Conservation (phyloP, 2,888 invertebrate genomes). For the Ferdinandea cuprea region DNA sequence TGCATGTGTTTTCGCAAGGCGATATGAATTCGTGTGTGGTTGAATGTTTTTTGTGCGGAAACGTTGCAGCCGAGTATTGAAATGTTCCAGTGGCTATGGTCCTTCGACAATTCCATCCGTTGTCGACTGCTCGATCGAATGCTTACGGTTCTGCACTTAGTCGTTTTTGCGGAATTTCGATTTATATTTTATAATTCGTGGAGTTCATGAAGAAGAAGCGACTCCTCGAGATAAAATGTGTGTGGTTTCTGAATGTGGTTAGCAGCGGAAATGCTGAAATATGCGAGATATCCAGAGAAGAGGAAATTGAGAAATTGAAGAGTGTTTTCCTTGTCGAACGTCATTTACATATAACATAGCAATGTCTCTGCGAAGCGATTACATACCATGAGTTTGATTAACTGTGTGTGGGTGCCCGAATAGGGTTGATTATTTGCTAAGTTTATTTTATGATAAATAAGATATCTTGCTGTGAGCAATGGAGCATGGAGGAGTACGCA, state of each 20-base stretch:
- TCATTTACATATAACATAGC: conserved; percentile 51
- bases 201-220: conserved; percentile 5
- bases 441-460: conserved; percentile 15
- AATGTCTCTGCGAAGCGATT: conserved; percentile 43
- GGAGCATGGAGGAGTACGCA: neutral
- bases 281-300: conserved; percentile 26
- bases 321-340: neutral
- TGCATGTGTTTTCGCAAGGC: neutral
- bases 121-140: conserved; percentile 21
- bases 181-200: conserved; percentile 31
- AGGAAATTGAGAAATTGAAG: conserved; percentile 60
- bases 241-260: conserved; percentile 22
- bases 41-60: neutral
- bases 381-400: too few species aligned
- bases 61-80: conserved; percentile 29
- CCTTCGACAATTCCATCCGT: conserved; percentile 18
- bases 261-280: conserved; percentile 20
- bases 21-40: neutral
- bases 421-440: conserved; percentile 36
- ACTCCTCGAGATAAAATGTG: neutral
- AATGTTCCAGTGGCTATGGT: conserved; percentile 25
- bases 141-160: conserved; percentile 8
- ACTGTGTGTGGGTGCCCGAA: conserved; percentile 15
- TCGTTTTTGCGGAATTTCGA: conserved; percentile 38
- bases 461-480: neutral